Conservation (phyloP, 2,888 invertebrate species). For the Microctonus hyperodae region DNA sequence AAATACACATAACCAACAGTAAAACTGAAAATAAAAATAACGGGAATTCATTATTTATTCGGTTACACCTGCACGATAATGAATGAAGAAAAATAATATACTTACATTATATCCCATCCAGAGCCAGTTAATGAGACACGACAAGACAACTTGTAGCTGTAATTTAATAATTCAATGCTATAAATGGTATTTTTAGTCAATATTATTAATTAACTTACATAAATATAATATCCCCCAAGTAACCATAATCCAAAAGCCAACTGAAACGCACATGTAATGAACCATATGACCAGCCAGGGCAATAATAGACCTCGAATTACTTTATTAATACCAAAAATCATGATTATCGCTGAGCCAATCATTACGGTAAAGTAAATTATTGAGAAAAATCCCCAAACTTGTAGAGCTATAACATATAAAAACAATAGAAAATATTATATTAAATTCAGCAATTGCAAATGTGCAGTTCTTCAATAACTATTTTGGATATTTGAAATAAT, state of each 20-base stretch:
- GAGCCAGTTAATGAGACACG: conserved; percentile 77
- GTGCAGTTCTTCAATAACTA: too few relatives aligned
- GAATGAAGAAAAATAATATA: conserved; percentile 40
- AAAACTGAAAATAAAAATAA: conserved; percentile 70
- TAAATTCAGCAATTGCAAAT: conserved; percentile 4
- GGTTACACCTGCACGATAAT: neutral
- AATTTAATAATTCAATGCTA: conserved; percentile 50
- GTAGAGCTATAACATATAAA: conserved; percentile 71
- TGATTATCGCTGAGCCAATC: conserved; percentile 68
- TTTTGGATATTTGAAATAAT: neutral
- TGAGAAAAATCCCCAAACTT: conserved; percentile 72
- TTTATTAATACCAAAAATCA: conserved; percentile 71
- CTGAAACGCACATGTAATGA: conserved; percentile 76
- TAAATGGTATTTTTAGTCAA: conserved; percentile 12
- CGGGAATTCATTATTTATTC: neutral
- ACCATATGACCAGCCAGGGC: conserved; percentile 80
- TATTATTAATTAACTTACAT: conserved; percentile 70
- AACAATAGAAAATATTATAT: conserved; percentile 19
- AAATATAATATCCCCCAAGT: conserved; percentile 88
- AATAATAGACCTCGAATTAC: conserved; percentile 82
- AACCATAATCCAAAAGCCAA: conserved; percentile 84
- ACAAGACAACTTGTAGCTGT: conserved; percentile 81
- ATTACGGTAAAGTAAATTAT: conserved; percentile 68
- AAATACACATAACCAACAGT: conserved; percentile 86
- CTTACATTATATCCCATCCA: conserved; percentile 90